These are phyloP conservation scores for Tenthredo amoena DNA, from an alignment of 2,888 invertebrate genomes.

Conservation along the genomic window DNA sequence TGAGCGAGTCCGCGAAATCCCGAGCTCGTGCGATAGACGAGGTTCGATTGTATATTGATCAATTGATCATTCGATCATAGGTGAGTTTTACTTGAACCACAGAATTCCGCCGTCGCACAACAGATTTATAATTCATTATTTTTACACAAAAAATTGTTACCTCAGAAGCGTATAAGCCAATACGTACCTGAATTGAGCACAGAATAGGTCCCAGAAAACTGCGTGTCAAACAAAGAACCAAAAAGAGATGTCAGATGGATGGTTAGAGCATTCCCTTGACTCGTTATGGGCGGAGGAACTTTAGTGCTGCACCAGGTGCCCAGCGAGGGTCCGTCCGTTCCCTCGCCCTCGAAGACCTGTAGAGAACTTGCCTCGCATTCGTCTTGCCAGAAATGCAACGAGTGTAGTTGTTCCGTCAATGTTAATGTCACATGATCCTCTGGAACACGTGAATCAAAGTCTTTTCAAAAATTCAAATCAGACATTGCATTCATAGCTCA, in stretches of 20 bases:
- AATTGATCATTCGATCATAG: too few relatives aligned
- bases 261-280: conserved; percentile 84
- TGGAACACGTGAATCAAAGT: conserved; percentile 64
- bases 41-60: too few relatives aligned
- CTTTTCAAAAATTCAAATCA: background rate
- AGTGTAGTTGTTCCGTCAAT: conserved; percentile 81
- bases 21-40: too few relatives aligned
- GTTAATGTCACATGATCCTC: conserved; percentile 85
- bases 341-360: conserved; percentile 86
- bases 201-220: conserved; percentile 81
- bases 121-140: background rate
- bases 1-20: too few relatives aligned
- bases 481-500: background rate
- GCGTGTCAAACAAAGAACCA: conserved; percentile 58
- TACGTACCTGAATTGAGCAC: conserved; percentile 80
- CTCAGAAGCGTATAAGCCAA: conserved; percentile 58
- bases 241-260: conserved; percentile 66
- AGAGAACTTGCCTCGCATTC: conserved; percentile 65
- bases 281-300: conserved; percentile 84
- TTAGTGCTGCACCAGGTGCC: conserved; percentile 84
- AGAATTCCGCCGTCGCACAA: too few relatives aligned
- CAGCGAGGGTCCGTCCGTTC: conserved; percentile 82
- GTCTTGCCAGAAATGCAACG: conserved; percentile 51
- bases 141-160: too few relatives aligned
- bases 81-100: too few relatives aligned